A percentile compares a stretch with the other conserved stretches of the same genome.
Evolutionary conservation across 2,113 vertebrate genomes (phyloP).

Genomic region (Irena cyanogastra): DNA sequence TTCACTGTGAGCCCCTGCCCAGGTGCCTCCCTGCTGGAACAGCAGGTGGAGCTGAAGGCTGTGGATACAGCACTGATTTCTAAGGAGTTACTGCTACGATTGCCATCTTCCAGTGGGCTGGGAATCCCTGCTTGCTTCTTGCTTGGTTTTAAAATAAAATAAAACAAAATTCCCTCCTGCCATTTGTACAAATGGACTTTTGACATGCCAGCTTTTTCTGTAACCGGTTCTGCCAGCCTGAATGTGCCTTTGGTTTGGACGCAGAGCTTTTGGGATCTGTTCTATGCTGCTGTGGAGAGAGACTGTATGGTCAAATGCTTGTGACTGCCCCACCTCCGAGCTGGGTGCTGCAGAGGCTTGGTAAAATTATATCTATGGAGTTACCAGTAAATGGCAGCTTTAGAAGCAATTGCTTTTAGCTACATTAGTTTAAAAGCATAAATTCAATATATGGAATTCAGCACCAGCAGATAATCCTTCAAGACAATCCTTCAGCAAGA

Average conservation of each 20-base stretch:
- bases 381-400: neutral
- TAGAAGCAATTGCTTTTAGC: neutral
- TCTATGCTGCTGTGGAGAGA: neutral
- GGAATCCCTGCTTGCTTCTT: neutral
- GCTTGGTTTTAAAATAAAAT: neutral
- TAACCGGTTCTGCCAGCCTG: neutral
- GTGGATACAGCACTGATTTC: neutral
- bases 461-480: neutral
- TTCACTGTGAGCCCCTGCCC: neutral
- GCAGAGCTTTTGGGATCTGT: neutral
- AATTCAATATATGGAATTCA: neutral
- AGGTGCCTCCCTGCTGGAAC: neutral
- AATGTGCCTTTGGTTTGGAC: neutral
- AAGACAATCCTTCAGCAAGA: neutral
- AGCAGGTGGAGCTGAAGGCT: constrained; percentile 54
- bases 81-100: neutral
- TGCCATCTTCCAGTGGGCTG: neutral
- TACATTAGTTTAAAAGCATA: neutral
- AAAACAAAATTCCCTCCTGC: neutral
- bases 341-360: neutral
- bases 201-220: neutral
- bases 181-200: neutral
- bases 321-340: neutral
- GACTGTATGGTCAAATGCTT: neutral
- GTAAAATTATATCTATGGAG: neutral